phyloP scores from a whole-genome alignment of 2,797 vertebrate genomes.

The Enteromius radiatus region DNA sequence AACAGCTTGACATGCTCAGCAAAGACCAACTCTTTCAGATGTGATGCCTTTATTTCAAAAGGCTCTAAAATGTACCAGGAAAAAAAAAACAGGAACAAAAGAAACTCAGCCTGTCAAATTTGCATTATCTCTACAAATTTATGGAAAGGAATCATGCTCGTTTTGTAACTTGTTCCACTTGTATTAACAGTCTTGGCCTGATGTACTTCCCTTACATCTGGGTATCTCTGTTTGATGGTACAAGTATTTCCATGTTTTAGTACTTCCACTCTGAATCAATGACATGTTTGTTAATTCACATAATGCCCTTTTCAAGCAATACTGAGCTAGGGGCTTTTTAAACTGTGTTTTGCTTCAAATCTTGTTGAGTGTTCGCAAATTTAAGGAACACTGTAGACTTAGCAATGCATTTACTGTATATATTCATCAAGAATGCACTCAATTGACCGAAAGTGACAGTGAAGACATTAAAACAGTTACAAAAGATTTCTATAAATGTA shows the following conservation, averaged over 20 bases:
- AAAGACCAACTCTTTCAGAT: neutral
- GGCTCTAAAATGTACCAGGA: neutral
- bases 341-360: neutral
- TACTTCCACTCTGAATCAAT: neutral
- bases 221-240: slow-evolving; percentile 5
- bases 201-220: slow-evolving; percentile 13
- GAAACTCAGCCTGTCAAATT: neutral
- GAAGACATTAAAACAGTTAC: neutral
- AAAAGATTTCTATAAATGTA: neutral
- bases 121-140: slow-evolving; percentile 1
- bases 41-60: slow-evolving; percentile 24
- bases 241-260: neutral
- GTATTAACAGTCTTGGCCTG: neutral
- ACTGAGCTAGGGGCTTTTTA: neutral
- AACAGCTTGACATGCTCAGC: neutral
- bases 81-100: slow-evolving; percentile 3
- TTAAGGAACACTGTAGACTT: neutral
- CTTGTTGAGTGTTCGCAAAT: neutral
- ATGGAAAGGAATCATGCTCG: neutral
- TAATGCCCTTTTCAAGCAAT: neutral
- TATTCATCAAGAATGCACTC: neutral
- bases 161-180: neutral
- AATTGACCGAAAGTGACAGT: neutral
- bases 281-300: slow-evolving; percentile 6
- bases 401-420: neutral